phyloP scores from a whole-genome alignment of 2,113 vertebrate species.

The Melanocharis versteri region DNA sequence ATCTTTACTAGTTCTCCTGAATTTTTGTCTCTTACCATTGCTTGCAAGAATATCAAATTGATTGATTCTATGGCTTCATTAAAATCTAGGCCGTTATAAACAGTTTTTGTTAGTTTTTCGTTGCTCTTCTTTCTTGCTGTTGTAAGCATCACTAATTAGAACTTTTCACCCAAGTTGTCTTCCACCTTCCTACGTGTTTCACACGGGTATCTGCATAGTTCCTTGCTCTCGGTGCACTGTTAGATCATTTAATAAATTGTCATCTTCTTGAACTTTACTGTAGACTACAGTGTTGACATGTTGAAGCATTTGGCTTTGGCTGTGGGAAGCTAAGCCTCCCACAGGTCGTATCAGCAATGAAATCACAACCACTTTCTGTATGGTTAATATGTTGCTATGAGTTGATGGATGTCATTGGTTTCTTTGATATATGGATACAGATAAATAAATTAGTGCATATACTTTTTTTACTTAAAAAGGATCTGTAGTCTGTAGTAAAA shows the following conservation, averaged over 20 bases:
- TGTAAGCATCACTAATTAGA: background rate
- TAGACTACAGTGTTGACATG: background rate
- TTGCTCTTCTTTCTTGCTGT: background rate
- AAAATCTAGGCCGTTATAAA: background rate
- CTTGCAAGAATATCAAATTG: background rate
- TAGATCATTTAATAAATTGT: background rate
- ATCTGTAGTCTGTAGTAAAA: background rate
- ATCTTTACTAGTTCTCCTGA: background rate
- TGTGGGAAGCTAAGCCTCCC: background rate
- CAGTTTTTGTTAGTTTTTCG: background rate
- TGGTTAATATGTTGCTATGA: background rate
- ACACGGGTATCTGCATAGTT: background rate
- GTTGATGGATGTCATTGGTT: background rate
- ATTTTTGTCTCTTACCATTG: background rate
- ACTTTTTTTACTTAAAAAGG: background rate
- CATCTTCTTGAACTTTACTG: background rate
- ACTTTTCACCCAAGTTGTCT: background rate
- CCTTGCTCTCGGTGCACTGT: background rate
- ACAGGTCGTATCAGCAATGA: background rate
- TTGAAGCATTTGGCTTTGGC: background rate
- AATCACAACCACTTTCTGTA: background rate
- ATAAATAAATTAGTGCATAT: background rate
- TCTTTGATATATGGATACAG: background rate
- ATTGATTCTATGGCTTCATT: background rate
- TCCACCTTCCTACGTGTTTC: background rate